Base-by-base conservation (phyloP, 1,140 invertebrate genomes). In the Lepidurus arcticus region DNA sequence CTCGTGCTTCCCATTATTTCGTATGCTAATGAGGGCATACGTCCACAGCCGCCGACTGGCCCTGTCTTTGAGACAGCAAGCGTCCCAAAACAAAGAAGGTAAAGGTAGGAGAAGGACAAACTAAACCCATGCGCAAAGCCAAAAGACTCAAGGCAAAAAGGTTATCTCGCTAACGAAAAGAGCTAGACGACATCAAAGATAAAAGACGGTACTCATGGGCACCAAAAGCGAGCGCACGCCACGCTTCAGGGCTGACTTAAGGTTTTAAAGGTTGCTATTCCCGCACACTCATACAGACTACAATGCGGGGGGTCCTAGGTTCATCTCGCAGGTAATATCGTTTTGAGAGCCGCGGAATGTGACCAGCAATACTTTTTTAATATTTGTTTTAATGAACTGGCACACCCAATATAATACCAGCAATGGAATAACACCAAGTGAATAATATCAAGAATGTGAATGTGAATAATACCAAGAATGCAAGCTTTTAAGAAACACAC, bases 1-100 rank as follows among this genome's bases (percentile, higher is more conserved):
- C 53, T 65, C 53, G 53, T 65, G 53, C n/a, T 65, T 65, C 53
- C 53, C 53, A 65, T 65, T 65, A 65, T 65, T 65, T 65, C 53
- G n/a, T 65, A 65, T 65, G 53, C 53, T 65, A 65, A 65, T 65
- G 21, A 65, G 6, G 16, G 53, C 53, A 16, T 21, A 65, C 53
- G 53, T 10, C 21, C 53, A 21, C 16, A 65, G 53, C 21, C 21
- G 53, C 53, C 21, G 47, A 65, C 47, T 65, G 21, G 13, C 21
- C 21, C 47, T 0, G 21, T 13, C 21, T 21, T 65, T 10, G 47
- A 16, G 53, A 65, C 53, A 65, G 16, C 53, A n/a, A 34, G 34
- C 13, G 7, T 47, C 45, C 53, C 53, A 65, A 65, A 65, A 65
- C 53, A 65, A 65, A 65, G 53, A 65, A 34, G 34, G 53, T n/a